Base-by-base conservation (phyloP, 2,797 vertebrate genomes). In the Phoebastria nigripes region DNA sequence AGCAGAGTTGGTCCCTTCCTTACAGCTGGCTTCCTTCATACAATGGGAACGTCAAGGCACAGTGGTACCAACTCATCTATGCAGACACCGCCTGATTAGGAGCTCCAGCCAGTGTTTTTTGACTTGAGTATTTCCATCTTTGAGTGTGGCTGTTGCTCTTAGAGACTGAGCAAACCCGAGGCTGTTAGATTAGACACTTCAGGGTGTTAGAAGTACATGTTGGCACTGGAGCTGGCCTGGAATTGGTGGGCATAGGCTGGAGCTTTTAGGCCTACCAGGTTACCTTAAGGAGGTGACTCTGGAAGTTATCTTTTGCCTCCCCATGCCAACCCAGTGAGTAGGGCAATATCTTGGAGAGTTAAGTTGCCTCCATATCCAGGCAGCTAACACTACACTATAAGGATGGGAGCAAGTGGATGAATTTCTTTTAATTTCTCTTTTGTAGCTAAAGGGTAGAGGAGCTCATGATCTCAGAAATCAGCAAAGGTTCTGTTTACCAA, bases 401-500 rank as follows among this genome's bases (percentile, higher is more conserved):
- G 77, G 91, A 77, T 88, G 91, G 94, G 92, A 96, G 94, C 94
- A 93, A 96, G 95, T 90, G 86, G 87, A 94, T 96, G 61, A 92
- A 88, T 90, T 95, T 74, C 33, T 87, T 90, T 84, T 86, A 62
- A 58, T 94, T 96, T 96, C 94, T 96, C 54, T 96, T 74, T 94
- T 93, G 89, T 96, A 92, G 92, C 93, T 85, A 61, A 94, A 89
- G 87, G 94, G 90, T 92, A 94, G 90, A 93, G 87, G 94, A 97
- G 92, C 91, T 96, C 63, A 65, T 72, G 93, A 81, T 95, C 74
- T 65, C 87, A 90, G 89, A 96, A 95, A 71, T 94, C 82, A 82
- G 91, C 91, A 84, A 70, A 94, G 93, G 87, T 94, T 91, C 93
- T 96, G 67, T 93, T 96, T 96, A 96, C 95, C 95, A 95, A 96